Evolutionary conservation across 2,113 vertebrate genomes (phyloP).

Genomic region (Tympanuchus pallidicinctus): DNA sequence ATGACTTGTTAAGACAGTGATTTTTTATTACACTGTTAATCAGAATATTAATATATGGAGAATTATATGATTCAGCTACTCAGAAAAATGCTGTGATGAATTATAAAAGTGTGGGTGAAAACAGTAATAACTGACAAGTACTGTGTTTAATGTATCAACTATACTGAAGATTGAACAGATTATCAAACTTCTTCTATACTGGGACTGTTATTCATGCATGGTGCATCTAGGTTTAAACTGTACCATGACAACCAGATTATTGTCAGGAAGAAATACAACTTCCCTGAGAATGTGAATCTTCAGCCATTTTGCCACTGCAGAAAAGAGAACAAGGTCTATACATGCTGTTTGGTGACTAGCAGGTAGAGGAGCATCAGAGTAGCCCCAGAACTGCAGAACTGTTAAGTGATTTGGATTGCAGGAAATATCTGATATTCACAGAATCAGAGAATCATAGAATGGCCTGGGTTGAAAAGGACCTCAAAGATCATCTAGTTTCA

Average conservation of each 20-base stretch:
- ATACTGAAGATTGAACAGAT: neutral
- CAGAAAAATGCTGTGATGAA: neutral
- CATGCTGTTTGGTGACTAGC: neutral
- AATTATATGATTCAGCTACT: slow-evolving; percentile 22
- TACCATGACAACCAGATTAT: neutral
- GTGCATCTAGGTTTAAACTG: neutral
- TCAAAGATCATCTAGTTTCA: too few relatives aligned
- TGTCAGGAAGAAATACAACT: neutral
- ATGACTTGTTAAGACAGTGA: neutral
- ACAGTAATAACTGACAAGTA: neutral
- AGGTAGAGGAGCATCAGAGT: neutral
- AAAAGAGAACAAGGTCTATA: fast-evolving
- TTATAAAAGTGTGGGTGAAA: slow-evolving; percentile 17
- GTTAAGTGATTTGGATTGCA: neutral
- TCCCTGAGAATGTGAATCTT: neutral
- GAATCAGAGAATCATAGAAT: too few relatives aligned
- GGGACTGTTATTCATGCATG: neutral
- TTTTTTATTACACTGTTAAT: slow-evolving; percentile 47
- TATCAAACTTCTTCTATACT: neutral
- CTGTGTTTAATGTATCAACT: neutral
- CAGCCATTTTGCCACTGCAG: neutral
- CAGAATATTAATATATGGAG: slow-evolving; percentile 50
- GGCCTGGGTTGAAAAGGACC: too few relatives aligned
- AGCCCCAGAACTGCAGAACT: neutral
- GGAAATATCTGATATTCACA: fast-evolving